These are phyloP conservation scores for Erynnis tages DNA, from an alignment of 2,888 invertebrate genomes.

Conservation along the genomic window DNA sequence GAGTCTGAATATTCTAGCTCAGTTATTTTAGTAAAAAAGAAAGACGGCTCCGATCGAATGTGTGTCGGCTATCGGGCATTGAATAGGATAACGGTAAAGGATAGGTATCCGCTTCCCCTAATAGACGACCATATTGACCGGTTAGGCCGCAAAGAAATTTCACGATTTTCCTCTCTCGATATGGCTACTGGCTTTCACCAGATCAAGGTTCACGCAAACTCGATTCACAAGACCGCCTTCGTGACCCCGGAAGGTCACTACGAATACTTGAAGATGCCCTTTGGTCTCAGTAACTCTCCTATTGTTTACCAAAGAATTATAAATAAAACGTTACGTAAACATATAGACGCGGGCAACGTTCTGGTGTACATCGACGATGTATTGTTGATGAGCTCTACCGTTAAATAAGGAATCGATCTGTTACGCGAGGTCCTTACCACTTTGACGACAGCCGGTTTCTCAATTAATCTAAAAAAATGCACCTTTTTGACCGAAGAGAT, in stretches of 20 bases:
- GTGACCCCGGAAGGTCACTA: not conserved
- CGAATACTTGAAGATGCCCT: not conserved
- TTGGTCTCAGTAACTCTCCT: not conserved
- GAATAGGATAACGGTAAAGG: not conserved
- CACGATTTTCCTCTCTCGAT: not conserved
- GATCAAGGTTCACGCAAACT: no score
- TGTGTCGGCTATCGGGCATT: not conserved
- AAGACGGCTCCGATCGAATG: not conserved
- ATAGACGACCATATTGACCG: not conserved
- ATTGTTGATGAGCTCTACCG: not conserved
- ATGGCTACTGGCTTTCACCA: not conserved
- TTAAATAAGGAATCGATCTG: not conserved
- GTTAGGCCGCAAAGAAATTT: not conserved
- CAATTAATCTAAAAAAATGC: not conserved
- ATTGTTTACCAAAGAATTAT: not conserved
- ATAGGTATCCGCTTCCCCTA: not conserved
- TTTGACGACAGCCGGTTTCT: not conserved
- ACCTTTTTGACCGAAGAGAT: constrained; percentile 17
- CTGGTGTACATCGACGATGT: not conserved
- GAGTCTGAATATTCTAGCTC: not conserved
- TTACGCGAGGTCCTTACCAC: not conserved
- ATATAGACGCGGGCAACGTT: not conserved
- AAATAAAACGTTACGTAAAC: not conserved
- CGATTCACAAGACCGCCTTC: no score
- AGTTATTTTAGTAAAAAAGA: not conserved